Conservation (phyloP, 2,113 vertebrate genomes). For the Cichladusa arquata region DNA sequence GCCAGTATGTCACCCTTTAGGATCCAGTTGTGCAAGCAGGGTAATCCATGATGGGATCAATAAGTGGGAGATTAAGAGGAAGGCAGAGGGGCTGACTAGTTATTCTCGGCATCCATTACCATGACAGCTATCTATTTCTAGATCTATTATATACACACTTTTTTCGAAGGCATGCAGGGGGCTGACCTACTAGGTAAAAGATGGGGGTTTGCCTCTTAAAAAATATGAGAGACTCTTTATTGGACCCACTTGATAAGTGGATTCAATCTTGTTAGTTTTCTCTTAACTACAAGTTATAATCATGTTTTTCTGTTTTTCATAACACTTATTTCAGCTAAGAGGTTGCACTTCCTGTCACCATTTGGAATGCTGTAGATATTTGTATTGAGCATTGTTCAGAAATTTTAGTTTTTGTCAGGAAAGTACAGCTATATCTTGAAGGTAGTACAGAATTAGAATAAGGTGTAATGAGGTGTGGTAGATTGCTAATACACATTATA, state of each 20-base stretch:
- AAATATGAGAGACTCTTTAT: not conserved
- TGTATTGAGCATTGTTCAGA: slow-evolving; percentile 16
- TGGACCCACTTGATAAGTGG: not conserved
- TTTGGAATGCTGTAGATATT: not conserved
- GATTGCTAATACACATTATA: not conserved
- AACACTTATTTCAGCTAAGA: not conserved
- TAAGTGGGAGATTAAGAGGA: not conserved
- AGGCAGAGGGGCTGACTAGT: not conserved
- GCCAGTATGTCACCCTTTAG: not conserved
- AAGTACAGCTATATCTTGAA: slow-evolving; percentile 18
- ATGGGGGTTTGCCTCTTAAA: not conserved
- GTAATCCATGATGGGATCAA: not conserved
- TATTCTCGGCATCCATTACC: slow-evolving; percentile 17
- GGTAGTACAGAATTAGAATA: slow-evolving; percentile 8
- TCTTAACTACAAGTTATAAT: not conserved
- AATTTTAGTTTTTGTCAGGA: slow-evolving; percentile 36
- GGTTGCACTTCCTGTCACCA: not conserved
- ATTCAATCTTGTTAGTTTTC: not conserved
- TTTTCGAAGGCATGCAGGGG: not conserved
- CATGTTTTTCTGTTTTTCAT: not conserved
- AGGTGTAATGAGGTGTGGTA: not conserved
- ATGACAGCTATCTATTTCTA: slow-evolving; percentile 23
- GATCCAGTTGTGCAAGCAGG: not conserved
- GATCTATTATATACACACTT: not conserved
- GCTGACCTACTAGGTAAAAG: not conserved